Evolutionary conservation across 1,140 invertebrate genomes (phyloP).

Genomic region (Trichomalopsis sarcophagae): DNA sequence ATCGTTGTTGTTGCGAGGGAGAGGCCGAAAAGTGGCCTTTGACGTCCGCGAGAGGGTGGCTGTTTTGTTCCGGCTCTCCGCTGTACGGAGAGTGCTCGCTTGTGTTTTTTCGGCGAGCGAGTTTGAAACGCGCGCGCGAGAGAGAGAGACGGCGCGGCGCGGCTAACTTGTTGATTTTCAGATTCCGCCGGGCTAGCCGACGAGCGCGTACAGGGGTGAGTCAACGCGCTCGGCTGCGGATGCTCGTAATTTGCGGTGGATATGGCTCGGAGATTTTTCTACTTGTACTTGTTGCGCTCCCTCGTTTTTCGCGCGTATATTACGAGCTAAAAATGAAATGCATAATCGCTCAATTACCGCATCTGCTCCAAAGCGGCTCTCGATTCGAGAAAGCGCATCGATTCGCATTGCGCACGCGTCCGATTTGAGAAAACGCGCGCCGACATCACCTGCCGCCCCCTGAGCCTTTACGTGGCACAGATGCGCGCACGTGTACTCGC

Average conservation of each 20-base stretch:
- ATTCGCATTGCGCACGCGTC: not conserved
- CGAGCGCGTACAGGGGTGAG: not conserved
- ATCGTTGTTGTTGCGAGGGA: not conserved
- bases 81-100: too few species aligned
- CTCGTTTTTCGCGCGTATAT: not conserved
- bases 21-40: not conserved
- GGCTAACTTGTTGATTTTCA: not conserved
- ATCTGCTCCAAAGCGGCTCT: not conserved
- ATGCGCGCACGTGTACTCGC: not conserved
- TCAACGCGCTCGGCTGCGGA: not conserved
- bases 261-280: not conserved
- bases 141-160: not conserved
- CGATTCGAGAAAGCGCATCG: not conserved
- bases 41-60: not conserved
- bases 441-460: conserved; percentile 35
- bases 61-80: too few species aligned
- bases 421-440: not conserved
- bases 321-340: too few species aligned
- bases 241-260: not conserved
- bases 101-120: not conserved
- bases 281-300: conserved; percentile 34
- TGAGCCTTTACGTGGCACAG: not conserved
- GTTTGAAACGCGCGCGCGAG: not conserved
- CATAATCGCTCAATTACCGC: not conserved
- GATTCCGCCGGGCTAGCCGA: too few species aligned